Conservation (phyloP, 2,113 vertebrate species). For the Gorsachius goisagi region DNA sequence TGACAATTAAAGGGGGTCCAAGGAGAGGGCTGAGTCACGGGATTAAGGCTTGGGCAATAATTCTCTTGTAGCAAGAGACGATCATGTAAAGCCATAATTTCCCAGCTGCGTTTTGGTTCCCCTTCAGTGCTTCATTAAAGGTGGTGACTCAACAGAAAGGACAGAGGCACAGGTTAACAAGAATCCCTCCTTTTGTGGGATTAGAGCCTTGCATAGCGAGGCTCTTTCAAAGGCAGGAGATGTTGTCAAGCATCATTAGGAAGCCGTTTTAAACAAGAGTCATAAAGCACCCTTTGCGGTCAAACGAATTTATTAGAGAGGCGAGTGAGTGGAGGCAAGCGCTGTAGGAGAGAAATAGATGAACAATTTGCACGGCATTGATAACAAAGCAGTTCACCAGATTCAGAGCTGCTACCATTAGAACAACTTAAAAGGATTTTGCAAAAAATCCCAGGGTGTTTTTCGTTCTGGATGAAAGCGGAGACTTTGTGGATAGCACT, state of each 20-base stretch:
- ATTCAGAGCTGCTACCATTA: constrained; percentile 48
- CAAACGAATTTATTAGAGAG: constrained; percentile 61
- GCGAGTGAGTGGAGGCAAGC: constrained; percentile 25
- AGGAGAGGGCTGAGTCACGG: constrained; percentile 57
- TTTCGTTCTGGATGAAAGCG: constrained; percentile 28
- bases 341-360: constrained; percentile 45
- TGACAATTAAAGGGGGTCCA: constrained; percentile 71
- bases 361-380: constrained; percentile 46
- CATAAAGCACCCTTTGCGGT: constrained; percentile 61
- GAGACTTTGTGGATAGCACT: neutral
- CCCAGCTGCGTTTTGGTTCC: constrained; percentile 54
- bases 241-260: constrained; percentile 69
- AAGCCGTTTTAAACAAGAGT: constrained; percentile 65
- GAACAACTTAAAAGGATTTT: constrained; percentile 59
- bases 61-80: constrained; percentile 52
- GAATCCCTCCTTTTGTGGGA: constrained; percentile 65
- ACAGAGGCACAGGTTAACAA: constrained; percentile 62
- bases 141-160: constrained; percentile 62
- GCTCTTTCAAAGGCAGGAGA: constrained; percentile 55
- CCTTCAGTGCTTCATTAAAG: constrained; percentile 72
- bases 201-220: constrained; percentile 50
- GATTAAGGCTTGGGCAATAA: constrained; percentile 59
- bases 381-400: constrained; percentile 56
- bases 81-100: constrained; percentile 67
- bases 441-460: constrained; percentile 46